Evolutionary conservation across 2,113 vertebrate genomes (phyloP), one percentile per base, ranked within the genome.

Genomic region (Anhinga anhinga): DNA sequence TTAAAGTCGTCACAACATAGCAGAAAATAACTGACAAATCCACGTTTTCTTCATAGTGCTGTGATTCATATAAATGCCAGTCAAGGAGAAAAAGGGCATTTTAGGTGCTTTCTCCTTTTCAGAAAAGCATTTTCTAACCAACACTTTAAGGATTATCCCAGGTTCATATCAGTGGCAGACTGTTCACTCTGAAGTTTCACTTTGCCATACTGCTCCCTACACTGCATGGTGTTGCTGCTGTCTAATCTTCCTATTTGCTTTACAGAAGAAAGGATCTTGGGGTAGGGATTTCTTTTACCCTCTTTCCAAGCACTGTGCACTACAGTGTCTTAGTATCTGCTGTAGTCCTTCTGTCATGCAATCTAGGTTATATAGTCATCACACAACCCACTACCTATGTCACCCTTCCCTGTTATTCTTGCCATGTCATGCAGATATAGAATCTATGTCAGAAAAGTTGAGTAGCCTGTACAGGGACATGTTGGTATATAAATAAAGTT

Each of bases 371-470:
- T 26, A 7, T 0, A 32, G 59, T 40, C 29, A 4, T 11, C 32
- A 6, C 0, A 29, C 29, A 30, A 0, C 9, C 27, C 9, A 2
- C 47, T 38, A 4, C 36, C 32, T n/a, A 1, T 52, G 59, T 15
- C 23, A 50, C 36, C 42, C 26, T 44, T 20, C 13, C 49, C 61
- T 50, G 18, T 23, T 66, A 25, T 17, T 2, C 18, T 79, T 73
- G 26, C 30, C 2, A 0, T 29, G 19, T 29, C 13, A 15, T 18
- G 19, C 23, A 56, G 69, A 9, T 42, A 23, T 1, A 47, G 69
- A 30, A 36, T 62, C 36, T n/a, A 4, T 11, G 63, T 65, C 30
- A 26, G 40, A 42, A 74, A 70, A 26, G 22, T 3, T 70, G 23
- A 50, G 27, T 49, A 34, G 19, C 13, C 23, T 50, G 8, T 29